A percentile compares a stretch with the other conserved stretches of the same genome.
phyloP scores from a whole-genome alignment of 2,113 vertebrate genomes.

The Parus major region DNA sequence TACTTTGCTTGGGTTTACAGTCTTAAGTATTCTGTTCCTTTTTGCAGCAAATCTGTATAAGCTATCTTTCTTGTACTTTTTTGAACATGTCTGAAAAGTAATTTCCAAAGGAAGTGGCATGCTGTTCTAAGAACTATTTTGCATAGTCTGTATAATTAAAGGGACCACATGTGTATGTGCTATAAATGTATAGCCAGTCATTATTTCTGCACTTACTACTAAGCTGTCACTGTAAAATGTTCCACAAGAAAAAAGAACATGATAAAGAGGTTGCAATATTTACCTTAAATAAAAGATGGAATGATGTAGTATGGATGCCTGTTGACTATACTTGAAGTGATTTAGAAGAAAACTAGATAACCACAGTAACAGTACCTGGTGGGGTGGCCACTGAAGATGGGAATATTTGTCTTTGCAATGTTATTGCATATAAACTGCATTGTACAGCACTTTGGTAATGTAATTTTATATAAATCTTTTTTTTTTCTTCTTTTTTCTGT shows the following conservation, averaged over 20 bases:
- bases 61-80: not conserved
- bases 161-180: not conserved
- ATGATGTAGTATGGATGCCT: not conserved
- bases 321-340: not conserved
- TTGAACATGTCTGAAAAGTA: not conserved
- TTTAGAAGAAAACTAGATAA: not conserved
- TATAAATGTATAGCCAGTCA: not conserved
- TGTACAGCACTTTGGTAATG: not conserved
- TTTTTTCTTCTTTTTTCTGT: not conserved
- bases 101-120: not conserved
- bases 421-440: not conserved
- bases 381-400: not conserved
- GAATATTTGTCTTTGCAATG: not conserved
- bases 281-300: slow-evolving; percentile 24
- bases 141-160: not conserved
- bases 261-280: not conserved
- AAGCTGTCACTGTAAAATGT: not conserved
- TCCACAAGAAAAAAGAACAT: not conserved
- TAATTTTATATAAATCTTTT: not conserved
- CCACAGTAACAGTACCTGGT: not conserved
- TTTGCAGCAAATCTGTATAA: not conserved
- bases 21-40: not conserved
- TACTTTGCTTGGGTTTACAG: not conserved
- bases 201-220: not conserved
- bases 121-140: not conserved